These are phyloP conservation scores for Malacoraja senta DNA, from an alignment of 2,797 vertebrate species.

Conservation along the genomic window DNA sequence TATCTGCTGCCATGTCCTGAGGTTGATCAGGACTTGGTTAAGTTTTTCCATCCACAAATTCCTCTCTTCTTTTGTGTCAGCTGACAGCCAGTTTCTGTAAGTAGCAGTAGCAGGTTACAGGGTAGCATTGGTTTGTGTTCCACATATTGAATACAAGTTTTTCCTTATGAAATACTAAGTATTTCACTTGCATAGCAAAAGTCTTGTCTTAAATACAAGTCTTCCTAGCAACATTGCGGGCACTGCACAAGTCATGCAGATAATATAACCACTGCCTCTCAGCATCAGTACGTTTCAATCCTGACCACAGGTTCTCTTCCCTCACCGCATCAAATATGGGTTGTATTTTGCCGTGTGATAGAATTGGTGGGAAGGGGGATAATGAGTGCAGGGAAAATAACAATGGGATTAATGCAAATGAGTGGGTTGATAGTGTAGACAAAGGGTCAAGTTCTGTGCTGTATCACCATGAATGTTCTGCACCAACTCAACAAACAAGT, in stretches of 20 bases:
- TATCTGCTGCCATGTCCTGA: slow-evolving; percentile 58
- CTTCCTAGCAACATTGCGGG: not conserved
- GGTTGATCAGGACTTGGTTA: slow-evolving; percentile 62
- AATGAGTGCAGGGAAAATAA: no score
- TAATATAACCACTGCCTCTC: no score
- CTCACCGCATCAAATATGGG: no score
- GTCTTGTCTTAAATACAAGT: not conserved
- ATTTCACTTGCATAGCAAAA: not conserved
- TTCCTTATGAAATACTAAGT: not conserved
- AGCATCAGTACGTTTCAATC: no score
- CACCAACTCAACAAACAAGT: not conserved
- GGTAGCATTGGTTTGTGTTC: not conserved
- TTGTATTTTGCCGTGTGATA: no score
- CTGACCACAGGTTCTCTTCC: no score
- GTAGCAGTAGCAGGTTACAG: not conserved
- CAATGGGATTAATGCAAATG: no score
- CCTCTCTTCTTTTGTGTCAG: slow-evolving; percentile 64
- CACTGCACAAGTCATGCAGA: not conserved
- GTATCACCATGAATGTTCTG: no score
- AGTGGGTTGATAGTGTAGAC: no score
- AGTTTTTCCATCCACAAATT: slow-evolving; percentile 65
- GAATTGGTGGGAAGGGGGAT: no score
- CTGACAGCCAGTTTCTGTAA: slow-evolving; percentile 67
- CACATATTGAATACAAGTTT: not conserved
- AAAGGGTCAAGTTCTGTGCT: no score